These are phyloP conservation scores for Schizaphis graminum DNA, from an alignment of 2,888 invertebrate species.

Conservation along the genomic window DNA sequence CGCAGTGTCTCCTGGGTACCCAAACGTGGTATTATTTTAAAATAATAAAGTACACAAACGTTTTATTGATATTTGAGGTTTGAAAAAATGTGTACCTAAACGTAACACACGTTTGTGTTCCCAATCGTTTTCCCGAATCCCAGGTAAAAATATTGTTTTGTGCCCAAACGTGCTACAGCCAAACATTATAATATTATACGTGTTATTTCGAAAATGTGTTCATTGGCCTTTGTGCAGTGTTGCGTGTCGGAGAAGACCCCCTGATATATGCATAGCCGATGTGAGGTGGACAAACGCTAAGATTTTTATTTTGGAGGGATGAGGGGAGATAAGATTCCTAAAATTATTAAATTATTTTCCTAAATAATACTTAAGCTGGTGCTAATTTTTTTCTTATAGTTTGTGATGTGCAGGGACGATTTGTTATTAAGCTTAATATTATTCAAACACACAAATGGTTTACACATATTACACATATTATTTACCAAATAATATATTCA, in stretches of 20 bases:
- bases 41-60: too few species aligned
- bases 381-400: background rate
- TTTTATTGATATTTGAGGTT: too few species aligned
- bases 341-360: background rate
- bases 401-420: background rate
- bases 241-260: background rate
- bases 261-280: background rate
- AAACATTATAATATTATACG: background rate
- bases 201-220: background rate
- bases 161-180: too few species aligned
- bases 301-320: too few species aligned
- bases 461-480: background rate
- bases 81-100: too few species aligned
- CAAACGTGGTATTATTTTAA: too few species aligned
- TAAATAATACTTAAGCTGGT: background rate
- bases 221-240: background rate
- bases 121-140: too few species aligned
- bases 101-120: too few species aligned
- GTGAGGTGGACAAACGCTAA: background rate
- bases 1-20: too few species aligned
- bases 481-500: background rate
- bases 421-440: background rate
- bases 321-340: background rate
- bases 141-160: too few species aligned
- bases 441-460: background rate